These are phyloP conservation scores for Oostethus manadensis DNA, from an alignment of 2,113 vertebrate genomes.

Conservation along the genomic window DNA sequence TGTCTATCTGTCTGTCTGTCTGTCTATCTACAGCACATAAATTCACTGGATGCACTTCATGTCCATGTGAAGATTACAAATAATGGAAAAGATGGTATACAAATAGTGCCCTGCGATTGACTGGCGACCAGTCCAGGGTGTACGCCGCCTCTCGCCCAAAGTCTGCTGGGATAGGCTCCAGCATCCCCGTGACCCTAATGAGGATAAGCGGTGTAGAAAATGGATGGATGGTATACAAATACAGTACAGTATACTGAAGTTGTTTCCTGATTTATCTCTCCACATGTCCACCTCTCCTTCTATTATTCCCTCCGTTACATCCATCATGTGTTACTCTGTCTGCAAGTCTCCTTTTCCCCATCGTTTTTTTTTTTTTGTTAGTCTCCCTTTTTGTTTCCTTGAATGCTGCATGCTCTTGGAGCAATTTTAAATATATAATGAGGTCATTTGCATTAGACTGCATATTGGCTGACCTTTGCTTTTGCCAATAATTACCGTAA, in stretches of 20 bases:
- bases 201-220: no score
- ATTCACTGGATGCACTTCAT: background rate
- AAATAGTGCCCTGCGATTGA: no score
- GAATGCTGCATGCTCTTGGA: slow-evolving; percentile 76
- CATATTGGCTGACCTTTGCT: slow-evolving; percentile 81
- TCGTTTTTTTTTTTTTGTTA: slow-evolving; percentile 4
- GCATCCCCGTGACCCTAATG: no score
- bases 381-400: slow-evolving; percentile 58
- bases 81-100: no score
- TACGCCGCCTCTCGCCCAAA: no score
- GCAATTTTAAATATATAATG: slow-evolving; percentile 76
- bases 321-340: slow-evolving; percentile 1
- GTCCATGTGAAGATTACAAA: no score
- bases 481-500: slow-evolving; percentile 84
- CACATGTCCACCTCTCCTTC: background rate
- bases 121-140: no score
- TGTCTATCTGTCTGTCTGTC: background rate
- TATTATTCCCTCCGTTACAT: background rate
- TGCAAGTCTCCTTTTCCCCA: background rate
- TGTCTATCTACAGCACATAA: background rate
- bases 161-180: no score
- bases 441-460: slow-evolving; percentile 80
- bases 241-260: no score
- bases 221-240: no score
- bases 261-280: background rate